phyloP scores from a whole-genome alignment of 2,888 invertebrate genomes.

The Cephus pulcher region DNA sequence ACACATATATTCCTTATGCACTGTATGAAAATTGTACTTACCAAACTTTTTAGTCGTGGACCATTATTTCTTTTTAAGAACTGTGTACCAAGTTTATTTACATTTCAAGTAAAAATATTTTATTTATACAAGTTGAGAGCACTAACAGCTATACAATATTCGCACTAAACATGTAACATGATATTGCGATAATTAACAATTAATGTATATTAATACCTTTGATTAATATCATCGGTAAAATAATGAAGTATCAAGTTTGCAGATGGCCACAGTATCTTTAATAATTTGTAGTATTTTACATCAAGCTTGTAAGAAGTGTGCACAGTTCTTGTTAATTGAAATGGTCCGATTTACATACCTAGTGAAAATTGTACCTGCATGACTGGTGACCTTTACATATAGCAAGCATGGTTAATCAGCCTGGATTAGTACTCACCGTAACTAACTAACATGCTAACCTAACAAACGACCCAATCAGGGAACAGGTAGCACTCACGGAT shows the following conservation, averaged over 20 bases:
- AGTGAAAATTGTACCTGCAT: constrained; percentile 18
- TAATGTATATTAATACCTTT: neutral
- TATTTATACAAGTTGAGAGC: neutral
- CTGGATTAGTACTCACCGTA: constrained; percentile 16
- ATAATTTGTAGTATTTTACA: neutral
- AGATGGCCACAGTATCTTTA: neutral
- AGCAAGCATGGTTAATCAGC: constrained; percentile 23
- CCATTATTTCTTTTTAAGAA: neutral
- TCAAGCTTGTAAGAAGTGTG: neutral
- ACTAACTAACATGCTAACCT: constrained; percentile 58
- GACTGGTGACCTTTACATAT: constrained; percentile 10
- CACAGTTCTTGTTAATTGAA: constrained; percentile 20
- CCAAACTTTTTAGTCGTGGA: neutral
- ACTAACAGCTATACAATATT: neutral
- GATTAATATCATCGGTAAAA: neutral
- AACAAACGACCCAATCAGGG: constrained; percentile 65
- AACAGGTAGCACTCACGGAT: constrained; percentile 69
- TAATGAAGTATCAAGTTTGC: neutral
- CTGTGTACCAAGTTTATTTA: neutral
- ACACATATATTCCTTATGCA: constrained; percentile 22
- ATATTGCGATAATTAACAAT: neutral
- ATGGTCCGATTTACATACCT: constrained; percentile 13
- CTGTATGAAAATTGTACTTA: neutral
- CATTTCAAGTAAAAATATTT: neutral
- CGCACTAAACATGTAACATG: neutral